Evolutionary conservation across 2,113 vertebrate species (phyloP).

Genomic region (Corythoichthys haematopterus): DNA sequence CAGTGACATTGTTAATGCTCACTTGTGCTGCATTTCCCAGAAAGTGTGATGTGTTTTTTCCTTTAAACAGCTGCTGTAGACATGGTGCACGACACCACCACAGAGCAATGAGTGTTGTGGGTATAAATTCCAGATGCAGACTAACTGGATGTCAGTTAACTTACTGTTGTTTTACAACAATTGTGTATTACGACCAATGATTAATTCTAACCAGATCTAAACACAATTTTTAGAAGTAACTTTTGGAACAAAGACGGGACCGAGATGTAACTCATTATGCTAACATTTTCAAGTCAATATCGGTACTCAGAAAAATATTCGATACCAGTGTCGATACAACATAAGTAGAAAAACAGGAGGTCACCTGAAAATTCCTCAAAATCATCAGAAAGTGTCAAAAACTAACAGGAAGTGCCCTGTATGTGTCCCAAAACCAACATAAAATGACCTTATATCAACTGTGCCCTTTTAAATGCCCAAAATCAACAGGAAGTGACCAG

Average conservation of each 20-base stretch:
- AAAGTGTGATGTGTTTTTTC: not conserved
- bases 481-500: too few relatives aligned
- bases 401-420: too few relatives aligned
- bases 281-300: too few relatives aligned
- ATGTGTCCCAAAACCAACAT: too few relatives aligned
- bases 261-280: not conserved
- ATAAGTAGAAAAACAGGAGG: too few relatives aligned
- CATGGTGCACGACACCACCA: not conserved
- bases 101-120: not conserved
- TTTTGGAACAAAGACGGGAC: conserved; percentile 12
- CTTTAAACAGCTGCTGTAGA: conserved; percentile 7
- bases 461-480: too few relatives aligned
- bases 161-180: not conserved
- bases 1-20: too few relatives aligned
- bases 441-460: too few relatives aligned
- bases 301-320: too few relatives aligned
- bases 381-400: too few relatives aligned
- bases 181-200: not conserved
- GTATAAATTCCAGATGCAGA: not conserved
- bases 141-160: not conserved
- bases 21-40: conserved; percentile 1
- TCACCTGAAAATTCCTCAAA: too few relatives aligned
- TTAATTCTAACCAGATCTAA: not conserved
- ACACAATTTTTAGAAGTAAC: not conserved
- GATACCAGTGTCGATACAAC: too few relatives aligned